Evolutionary conservation across 2,888 invertebrate species (phyloP).

Genomic region (Polia nebulosa): DNA sequence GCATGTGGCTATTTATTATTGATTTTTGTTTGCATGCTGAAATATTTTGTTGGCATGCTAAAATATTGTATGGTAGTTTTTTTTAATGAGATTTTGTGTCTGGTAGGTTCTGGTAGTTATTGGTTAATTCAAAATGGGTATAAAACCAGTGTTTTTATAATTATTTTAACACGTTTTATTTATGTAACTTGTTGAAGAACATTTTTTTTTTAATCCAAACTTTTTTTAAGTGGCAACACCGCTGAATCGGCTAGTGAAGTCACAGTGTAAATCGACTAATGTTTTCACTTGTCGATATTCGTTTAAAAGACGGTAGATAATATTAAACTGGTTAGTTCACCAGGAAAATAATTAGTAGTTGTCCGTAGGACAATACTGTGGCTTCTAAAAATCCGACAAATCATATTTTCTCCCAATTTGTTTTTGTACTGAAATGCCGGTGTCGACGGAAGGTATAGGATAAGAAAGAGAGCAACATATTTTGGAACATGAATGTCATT

Average conservation of each 20-base stretch:
- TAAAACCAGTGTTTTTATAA: background rate
- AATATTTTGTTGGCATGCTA: background rate
- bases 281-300: background rate
- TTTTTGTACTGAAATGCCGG: no score
- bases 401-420: no score
- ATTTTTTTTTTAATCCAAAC: background rate
- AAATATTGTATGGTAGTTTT: background rate
- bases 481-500: background rate
- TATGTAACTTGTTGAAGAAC: background rate
- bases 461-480: no score
- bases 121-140: background rate
- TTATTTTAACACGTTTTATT: background rate
- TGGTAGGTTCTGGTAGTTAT: background rate
- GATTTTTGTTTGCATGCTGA: background rate
- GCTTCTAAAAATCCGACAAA: background rate
- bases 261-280: slow-evolving; percentile 8
- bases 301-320: background rate
- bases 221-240: slow-evolving; percentile 28
- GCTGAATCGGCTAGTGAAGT: background rate
- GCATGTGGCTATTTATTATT: background rate
- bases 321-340: no score
- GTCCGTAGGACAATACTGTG: background rate
- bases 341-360: background rate
- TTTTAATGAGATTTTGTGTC: background rate
- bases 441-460: no score